Conservation (phyloP, 2,888 invertebrate genomes). For the Vannuccia rotundouncinata region DNA sequence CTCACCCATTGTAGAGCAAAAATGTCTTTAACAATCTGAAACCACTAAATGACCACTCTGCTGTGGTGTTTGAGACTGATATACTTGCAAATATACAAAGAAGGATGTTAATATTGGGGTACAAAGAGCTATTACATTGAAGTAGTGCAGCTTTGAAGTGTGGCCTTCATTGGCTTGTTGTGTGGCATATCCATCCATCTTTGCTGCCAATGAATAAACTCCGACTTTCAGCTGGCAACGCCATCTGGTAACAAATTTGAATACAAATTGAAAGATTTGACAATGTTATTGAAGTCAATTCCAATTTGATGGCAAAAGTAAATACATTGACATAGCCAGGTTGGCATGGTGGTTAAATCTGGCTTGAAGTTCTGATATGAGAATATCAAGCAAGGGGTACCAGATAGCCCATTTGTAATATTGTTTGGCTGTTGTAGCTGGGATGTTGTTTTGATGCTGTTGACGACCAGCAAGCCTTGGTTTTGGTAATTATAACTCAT, state of each 20-base stretch:
- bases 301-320: constrained; percentile 3
- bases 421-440: neutral
- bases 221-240: constrained; percentile 4
- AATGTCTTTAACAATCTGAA: neutral
- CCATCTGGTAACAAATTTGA: constrained; percentile 16
- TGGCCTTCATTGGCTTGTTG: neutral
- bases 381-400: constrained; percentile 14
- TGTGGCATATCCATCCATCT: neutral
- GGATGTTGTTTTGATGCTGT: constrained; percentile 1
- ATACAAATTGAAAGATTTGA: constrained; percentile 16
- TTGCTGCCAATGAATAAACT: constrained; percentile 8
- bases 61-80: constrained; percentile 13
- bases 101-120: neutral
- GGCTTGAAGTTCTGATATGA: neutral
- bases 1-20: constrained; percentile 14
- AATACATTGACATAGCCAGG: neutral
- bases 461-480: neutral
- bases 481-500: constrained; percentile 2
- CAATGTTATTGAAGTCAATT: neutral
- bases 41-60: constrained; percentile 17
- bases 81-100: no score
- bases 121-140: constrained; percentile 21
- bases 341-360: constrained; percentile 26
- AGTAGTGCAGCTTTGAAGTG: constrained; percentile 13
- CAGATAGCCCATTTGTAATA: neutral